Evolutionary conservation across 2,797 vertebrate genomes (phyloP).

Genomic region (Nyctibius grandis): DNA sequence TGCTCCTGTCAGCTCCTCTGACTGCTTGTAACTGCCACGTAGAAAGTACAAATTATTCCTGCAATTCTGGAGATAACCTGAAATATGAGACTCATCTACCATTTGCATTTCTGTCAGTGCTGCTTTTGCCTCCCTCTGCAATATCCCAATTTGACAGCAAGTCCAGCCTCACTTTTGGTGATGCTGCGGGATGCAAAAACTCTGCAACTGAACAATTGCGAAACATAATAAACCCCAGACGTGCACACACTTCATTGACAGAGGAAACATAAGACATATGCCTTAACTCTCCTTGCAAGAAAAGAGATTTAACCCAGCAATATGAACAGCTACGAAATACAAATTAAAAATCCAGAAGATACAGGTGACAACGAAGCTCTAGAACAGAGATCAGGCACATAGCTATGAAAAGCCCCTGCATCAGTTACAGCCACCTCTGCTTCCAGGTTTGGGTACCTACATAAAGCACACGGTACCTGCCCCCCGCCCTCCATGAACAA

Average conservation of each 20-base stretch:
- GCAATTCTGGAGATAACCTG: background rate
- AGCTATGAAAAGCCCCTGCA: background rate
- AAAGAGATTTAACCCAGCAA: background rate
- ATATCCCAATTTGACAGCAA: background rate
- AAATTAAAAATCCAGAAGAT: background rate
- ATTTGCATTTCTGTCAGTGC: background rate
- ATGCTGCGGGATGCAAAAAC: background rate
- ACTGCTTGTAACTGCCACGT: background rate
- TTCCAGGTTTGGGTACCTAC: background rate
- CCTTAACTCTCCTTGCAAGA: background rate
- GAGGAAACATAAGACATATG: background rate
- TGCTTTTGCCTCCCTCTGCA: background rate
- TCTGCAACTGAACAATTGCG: background rate
- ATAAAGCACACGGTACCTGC: background rate
- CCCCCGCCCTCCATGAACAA: background rate
- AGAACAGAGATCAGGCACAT: background rate
- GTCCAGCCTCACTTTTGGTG: background rate
- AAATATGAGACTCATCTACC: background rate
- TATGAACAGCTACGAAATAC: background rate
- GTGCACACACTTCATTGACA: background rate
- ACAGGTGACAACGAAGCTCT: background rate
- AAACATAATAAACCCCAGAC: background rate
- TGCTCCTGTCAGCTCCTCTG: background rate
- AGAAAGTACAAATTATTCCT: background rate
- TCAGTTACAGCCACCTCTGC: background rate